Base-by-base conservation (phyloP, 2,888 invertebrate genomes). In the Eulithis testata region DNA sequence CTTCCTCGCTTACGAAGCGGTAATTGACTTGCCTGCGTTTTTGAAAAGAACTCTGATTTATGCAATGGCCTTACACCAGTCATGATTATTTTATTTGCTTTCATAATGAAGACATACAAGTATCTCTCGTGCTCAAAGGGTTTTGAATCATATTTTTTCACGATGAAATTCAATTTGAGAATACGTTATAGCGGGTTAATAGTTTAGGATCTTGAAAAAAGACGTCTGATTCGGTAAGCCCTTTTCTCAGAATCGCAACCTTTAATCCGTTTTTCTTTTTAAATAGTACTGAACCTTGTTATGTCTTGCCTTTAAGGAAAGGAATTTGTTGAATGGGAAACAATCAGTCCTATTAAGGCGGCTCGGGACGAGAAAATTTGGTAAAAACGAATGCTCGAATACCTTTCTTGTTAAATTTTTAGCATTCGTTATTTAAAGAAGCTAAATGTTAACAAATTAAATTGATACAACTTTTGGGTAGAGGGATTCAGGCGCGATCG, bases 11-110 rank as follows among this genome's bases (percentile, higher is more conserved):
- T 69, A 70, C 66, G 55, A 66, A 71, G 70, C 68, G 52, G 69
- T 80, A 78, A 82, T 79, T 76, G 73, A 73, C 72, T 77, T 76
- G 60, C 69, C 64, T 75, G 75, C 75, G 71, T 64, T 72, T 56
- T 62, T 53, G 21, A 56, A 53, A 62, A 60, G 60, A 47, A 65
- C 55, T 31, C 68, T 73, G 70, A 71, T 76, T 71, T 75, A 73
- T 74, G 73, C 47, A 43, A 37, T 11, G 27, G 40, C 47, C 21
- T 50, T 44, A n/a, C 52, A 49, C 53, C 59, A 50, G 47, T 47
- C 40, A 31, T 21, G 8, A 49, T 54, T 44, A 43, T 57, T 63
- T 56, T 44, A 36, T 57, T 56, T 57, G 9, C 37, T 47, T 53
- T 60, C 59, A 64, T 50, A 64, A 47, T 47, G 14, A 47, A 47